Evolutionary conservation across 2,888 invertebrate species (phyloP).

Genomic region (Asteroscopus sphinx): DNA sequence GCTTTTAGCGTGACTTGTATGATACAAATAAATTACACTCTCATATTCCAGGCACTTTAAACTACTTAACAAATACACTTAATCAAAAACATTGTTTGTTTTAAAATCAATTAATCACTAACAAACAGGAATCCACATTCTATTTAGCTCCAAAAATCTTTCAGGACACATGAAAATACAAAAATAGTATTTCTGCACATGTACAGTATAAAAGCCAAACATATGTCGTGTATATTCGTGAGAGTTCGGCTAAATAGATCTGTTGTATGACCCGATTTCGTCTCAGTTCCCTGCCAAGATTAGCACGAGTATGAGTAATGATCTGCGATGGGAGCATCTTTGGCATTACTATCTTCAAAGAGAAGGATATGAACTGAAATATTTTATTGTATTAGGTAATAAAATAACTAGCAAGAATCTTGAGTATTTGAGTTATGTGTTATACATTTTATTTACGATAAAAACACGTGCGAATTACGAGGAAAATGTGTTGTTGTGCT

Average conservation of each 20-base stretch:
- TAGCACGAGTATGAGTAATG: conserved; percentile 69
- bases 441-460: conserved; percentile 18
- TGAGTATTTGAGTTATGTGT: conserved; percentile 6
- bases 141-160: not conserved
- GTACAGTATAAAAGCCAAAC: conserved; percentile 44
- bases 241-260: conserved; percentile 61
- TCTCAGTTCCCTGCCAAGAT: conserved; percentile 76
- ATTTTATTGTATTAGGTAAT: conserved; percentile 37
- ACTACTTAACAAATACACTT: too few relatives aligned
- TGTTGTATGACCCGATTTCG: conserved; percentile 78
- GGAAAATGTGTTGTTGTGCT: conserved; percentile 23
- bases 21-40: too few relatives aligned
- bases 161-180: not conserved
- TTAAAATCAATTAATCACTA: too few relatives aligned
- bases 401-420: conserved; percentile 13
- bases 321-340: conserved; percentile 60
- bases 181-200: conserved; percentile 33
- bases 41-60: not conserved
- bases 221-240: conserved; percentile 64
- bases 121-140: too few relatives aligned
- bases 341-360: conserved; percentile 57
- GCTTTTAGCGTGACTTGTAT: not conserved
- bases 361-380: conserved; percentile 36
- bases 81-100: too few relatives aligned
- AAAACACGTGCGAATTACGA: conserved; percentile 26